Percentiles rank a stretch among this genome's conserved stretches.
phyloP scores from a whole-genome alignment of 2,888 invertebrate genomes.

The Ophion costatus region DNA sequence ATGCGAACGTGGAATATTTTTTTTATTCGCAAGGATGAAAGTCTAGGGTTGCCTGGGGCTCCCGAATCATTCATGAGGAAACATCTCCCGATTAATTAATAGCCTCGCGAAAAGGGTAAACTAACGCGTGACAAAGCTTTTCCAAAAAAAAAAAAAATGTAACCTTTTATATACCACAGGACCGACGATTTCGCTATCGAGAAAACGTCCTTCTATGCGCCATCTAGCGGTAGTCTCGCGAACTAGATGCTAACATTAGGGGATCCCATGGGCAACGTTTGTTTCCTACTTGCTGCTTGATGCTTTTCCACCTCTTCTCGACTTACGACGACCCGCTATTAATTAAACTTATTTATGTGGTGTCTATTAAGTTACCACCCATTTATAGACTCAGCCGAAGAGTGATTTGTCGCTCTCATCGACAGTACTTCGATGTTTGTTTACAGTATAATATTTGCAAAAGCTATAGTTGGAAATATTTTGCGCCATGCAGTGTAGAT shows the following conservation, averaged over 20 bases:
- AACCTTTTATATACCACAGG: not conserved
- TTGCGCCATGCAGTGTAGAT: not conserved
- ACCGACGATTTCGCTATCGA: not conserved
- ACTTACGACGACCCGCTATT: not conserved
- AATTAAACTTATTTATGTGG: not conserved
- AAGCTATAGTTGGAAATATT: not conserved
- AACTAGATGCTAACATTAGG: not conserved
- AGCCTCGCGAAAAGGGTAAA: constrained; percentile 24
- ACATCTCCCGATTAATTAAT: constrained; percentile 58
- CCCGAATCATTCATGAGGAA: constrained; percentile 27
- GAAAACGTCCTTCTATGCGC: not conserved
- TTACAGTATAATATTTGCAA: not conserved
- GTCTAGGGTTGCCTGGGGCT: constrained; percentile 21
- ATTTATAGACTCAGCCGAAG: not conserved
- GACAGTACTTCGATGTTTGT: not conserved
- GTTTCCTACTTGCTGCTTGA: not conserved
- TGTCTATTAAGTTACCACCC: not conserved
- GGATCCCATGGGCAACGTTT: not conserved
- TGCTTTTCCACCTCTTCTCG: not conserved
- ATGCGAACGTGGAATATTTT: not conserved
- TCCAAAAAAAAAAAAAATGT: not conserved
- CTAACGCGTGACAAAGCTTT: not conserved
- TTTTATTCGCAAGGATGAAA: not conserved
- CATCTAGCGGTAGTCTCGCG: not conserved
- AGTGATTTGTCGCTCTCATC: not conserved